Conservation (phyloP, 2,888 invertebrate genomes). For the Neoascia interrupta region DNA sequence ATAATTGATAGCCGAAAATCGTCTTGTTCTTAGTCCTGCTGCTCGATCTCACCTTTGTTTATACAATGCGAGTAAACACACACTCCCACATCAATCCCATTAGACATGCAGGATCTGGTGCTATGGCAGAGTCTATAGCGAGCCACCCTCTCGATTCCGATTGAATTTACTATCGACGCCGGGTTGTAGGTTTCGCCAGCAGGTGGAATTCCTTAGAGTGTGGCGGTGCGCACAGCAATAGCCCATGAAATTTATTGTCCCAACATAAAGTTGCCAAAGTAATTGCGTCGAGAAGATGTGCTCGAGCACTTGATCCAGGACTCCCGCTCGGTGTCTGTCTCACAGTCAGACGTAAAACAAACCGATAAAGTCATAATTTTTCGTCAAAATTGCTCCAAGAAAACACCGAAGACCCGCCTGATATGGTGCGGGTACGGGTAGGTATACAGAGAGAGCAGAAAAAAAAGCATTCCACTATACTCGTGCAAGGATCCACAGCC, state of each 20-base stretch:
- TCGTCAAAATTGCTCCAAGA: slow-evolving; percentile 55
- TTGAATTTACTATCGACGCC: slow-evolving; percentile 53
- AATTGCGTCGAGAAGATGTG: slow-evolving; percentile 57
- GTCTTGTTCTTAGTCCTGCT: slow-evolving; percentile 25
- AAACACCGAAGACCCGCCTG: background rate
- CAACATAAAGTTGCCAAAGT: slow-evolving; percentile 63
- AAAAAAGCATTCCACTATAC: background rate
- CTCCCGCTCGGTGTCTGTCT: slow-evolving; percentile 1
- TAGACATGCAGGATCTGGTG: slow-evolving; percentile 45
- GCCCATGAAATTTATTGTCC: slow-evolving; percentile 65
- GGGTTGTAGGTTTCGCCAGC: slow-evolving; percentile 15
- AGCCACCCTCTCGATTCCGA: slow-evolving; percentile 23
- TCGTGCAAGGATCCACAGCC: slow-evolving; percentile 29
- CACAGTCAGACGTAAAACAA: slow-evolving; percentile 45
- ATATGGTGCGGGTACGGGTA: background rate
- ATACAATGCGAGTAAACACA: slow-evolving; percentile 37
- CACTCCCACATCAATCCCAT: slow-evolving; percentile 30
- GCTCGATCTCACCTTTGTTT: slow-evolving; percentile 29
- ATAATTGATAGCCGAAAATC: slow-evolving; percentile 63
- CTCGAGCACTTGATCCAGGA: slow-evolving; percentile 6
- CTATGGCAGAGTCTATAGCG: background rate
- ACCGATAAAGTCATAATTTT: slow-evolving; percentile 64
- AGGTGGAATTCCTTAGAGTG: slow-evolving; percentile 53
- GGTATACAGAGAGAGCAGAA: background rate
- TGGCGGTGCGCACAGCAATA: slow-evolving; percentile 30